phyloP scores from a whole-genome alignment of 2,797 vertebrate species.

The Pogonophryne albipinna region DNA sequence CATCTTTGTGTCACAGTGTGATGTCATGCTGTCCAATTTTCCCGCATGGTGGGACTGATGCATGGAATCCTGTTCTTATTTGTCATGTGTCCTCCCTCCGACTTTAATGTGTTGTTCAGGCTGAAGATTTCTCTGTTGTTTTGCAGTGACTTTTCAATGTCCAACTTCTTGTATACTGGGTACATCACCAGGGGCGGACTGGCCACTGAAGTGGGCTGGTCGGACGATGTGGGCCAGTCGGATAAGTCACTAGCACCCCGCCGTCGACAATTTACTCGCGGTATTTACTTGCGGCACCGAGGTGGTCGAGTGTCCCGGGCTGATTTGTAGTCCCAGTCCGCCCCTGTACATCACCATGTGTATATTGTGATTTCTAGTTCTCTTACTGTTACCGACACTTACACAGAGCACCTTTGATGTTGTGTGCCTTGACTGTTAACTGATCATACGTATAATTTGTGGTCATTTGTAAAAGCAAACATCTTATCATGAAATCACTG shows the following conservation, averaged over 20 bases:
- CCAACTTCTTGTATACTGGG: conserved; percentile 14
- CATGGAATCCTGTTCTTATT: conserved; percentile 64
- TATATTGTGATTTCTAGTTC: conserved; percentile 22
- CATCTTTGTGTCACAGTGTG: conserved; percentile 68
- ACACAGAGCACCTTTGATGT: conserved; percentile 36
- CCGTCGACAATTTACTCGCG: too few species aligned
- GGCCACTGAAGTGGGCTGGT: too few species aligned
- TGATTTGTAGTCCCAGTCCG: too few species aligned
- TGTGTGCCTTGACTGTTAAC: conserved; percentile 35
- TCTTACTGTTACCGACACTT: conserved; percentile 12
- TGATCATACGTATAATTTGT: conserved; percentile 19
- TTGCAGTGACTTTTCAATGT: conserved; percentile 54
- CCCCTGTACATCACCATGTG: conserved; percentile 3
- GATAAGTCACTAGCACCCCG: too few species aligned
- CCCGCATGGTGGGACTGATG: conserved; percentile 64
- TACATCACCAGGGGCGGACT: conserved; percentile 2
- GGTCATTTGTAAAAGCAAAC: conserved; percentile 15
- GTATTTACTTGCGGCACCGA: too few species aligned
- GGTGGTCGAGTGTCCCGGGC: too few species aligned
- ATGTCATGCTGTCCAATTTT: conserved; percentile 50
- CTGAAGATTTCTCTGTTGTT: conserved; percentile 4
- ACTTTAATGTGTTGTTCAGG: conserved; percentile 14
- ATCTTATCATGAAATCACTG: conserved; percentile 49
- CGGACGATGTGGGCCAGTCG: too few species aligned
- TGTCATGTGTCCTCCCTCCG: conserved; percentile 22